Conservation (phyloP, 2,888 invertebrate genomes). For the Spilosoma lubricipeda region DNA sequence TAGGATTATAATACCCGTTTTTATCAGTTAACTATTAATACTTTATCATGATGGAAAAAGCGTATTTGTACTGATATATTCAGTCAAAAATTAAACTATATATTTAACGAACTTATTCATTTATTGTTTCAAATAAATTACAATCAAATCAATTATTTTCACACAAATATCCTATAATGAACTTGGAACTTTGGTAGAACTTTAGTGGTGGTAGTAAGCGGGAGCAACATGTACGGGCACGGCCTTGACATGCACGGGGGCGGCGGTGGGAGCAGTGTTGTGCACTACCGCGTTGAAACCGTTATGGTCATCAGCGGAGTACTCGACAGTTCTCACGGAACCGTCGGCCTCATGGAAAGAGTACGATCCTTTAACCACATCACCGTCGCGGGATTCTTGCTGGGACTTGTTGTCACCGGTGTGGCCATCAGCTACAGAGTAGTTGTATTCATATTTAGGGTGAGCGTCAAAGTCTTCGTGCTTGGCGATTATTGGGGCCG, state of each 20-base stretch:
- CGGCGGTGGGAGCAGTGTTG: constrained; percentile 27
- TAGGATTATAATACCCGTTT: too few species aligned
- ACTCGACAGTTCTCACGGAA: constrained; percentile 81
- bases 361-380: constrained; percentile 82
- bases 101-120: constrained; percentile 56
- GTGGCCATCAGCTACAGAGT: constrained; percentile 83
- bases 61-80: too few species aligned
- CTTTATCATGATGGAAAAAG: background rate
- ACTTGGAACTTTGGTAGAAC: constrained; percentile 9
- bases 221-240: constrained; percentile 66
- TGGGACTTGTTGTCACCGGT: constrained; percentile 84
- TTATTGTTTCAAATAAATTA: constrained; percentile 40
- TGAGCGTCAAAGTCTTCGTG: constrained; percentile 47
- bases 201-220: constrained; percentile 70
- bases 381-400: constrained; percentile 81
- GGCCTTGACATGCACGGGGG: constrained; percentile 64
- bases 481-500: constrained; percentile 54
- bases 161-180: constrained; percentile 18
- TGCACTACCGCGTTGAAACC: constrained; percentile 20
- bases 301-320: constrained; percentile 82
- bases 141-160: constrained; percentile 50
- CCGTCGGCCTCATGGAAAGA: constrained; percentile 82
- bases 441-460: constrained; percentile 79
- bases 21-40: too few species aligned
- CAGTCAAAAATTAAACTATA: constrained; percentile 67